A percentile compares a stretch with the other conserved stretches of the same genome.
These are phyloP conservation scores for Mugil cephalus DNA, from an alignment of 2,113 vertebrate genomes.

Conservation along the genomic window DNA sequence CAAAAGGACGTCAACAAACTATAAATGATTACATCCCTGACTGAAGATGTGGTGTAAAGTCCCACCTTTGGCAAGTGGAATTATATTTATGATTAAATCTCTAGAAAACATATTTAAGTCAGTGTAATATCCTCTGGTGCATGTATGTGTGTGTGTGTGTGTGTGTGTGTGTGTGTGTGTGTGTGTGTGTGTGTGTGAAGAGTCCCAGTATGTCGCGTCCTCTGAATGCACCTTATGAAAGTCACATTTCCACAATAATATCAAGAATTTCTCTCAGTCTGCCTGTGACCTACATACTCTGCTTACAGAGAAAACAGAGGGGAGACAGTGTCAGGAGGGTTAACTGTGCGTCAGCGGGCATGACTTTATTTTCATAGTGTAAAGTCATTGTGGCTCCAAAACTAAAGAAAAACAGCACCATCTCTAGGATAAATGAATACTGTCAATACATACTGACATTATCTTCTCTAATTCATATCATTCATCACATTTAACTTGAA, in stretches of 20 bases:
- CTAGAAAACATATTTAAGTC: not conserved
- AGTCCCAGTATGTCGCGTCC: not conserved
- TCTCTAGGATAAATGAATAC: not conserved
- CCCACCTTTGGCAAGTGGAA: no score
- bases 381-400: not conserved
- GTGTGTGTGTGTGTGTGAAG: not conserved
- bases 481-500: no score
- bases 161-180: not conserved
- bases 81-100: not conserved
- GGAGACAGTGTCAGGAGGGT: not conserved
- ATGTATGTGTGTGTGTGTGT: not conserved
- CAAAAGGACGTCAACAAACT: no score
- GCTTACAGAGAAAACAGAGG: not conserved
- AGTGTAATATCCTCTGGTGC: not conserved
- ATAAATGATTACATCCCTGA: no score
- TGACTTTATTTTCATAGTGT: slow-evolving; percentile 2
- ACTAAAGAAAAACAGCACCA: slow-evolving; percentile 21
- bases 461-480: no score
- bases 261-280: not conserved
- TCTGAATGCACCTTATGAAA: not conserved
- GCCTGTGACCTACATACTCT: slow-evolving; percentile 34
- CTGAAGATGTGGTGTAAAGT: no score
- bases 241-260: slow-evolving; percentile 29
- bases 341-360: slow-evolving; percentile 20
- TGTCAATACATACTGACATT: not conserved